phyloP scores from a whole-genome alignment of 2,113 vertebrate genomes.

The Poeciliopsis turrubarensis region DNA sequence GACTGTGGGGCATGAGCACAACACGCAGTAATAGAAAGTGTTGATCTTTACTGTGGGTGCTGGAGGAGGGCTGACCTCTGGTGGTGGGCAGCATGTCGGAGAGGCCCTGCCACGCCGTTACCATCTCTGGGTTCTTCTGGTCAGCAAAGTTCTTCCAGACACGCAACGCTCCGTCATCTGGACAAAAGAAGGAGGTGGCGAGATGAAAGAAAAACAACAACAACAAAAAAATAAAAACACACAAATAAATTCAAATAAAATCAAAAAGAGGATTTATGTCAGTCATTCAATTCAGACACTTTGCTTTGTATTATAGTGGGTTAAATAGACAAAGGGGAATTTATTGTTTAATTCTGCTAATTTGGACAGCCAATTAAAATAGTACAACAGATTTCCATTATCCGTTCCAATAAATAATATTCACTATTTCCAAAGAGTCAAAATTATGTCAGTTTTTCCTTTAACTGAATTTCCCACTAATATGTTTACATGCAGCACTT shows the following conservation, averaged over 20 bases:
- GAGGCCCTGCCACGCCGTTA: conserved; percentile 98
- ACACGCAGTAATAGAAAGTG: conserved; percentile 36
- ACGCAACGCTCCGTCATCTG: conserved; percentile 93
- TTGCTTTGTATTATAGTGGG: too few relatives aligned
- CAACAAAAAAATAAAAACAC: neutral
- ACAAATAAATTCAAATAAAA: neutral
- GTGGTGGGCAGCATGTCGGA: conserved; percentile 98
- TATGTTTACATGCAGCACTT: neutral
- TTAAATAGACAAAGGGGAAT: too few relatives aligned
- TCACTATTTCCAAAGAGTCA: too few relatives aligned
- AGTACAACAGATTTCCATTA: too few relatives aligned
- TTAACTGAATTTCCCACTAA: neutral
- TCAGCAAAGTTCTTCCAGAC: conserved; percentile 99
- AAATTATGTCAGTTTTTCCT: neutral
- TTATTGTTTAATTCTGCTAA: too few relatives aligned
- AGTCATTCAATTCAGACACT: too few relatives aligned
- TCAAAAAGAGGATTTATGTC: neutral
- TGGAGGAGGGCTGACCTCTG: conserved; percentile 84
- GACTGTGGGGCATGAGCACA: neutral
- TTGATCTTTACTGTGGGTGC: conserved; percentile 68
- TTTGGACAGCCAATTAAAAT: too few relatives aligned
- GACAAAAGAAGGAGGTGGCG: neutral
- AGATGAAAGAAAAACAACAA: neutral
- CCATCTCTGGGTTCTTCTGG: conserved; percentile 97
- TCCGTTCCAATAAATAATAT: too few relatives aligned